Evolutionary conservation across 1,140 invertebrate species (phyloP).

Genomic region (Eumaeus atala): DNA sequence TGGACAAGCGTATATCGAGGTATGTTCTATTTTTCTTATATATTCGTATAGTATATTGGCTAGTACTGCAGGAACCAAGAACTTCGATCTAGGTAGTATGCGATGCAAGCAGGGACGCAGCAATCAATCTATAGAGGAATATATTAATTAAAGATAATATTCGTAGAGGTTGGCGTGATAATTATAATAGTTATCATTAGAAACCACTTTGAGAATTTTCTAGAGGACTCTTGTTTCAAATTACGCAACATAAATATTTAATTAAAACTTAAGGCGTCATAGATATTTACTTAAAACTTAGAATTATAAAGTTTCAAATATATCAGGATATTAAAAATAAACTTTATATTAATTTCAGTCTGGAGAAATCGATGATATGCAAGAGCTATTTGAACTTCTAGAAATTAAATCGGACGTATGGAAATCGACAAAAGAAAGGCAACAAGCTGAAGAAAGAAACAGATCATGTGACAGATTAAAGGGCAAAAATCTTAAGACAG

Average conservation of each 20-base stretch:
- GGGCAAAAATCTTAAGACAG: slow-evolving; percentile 76
- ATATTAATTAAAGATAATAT: no score
- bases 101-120: no score
- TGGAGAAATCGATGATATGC: slow-evolving; percentile 84
- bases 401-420: slow-evolving; percentile 88
- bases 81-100: no score
- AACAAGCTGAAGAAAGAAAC: slow-evolving; percentile 66
- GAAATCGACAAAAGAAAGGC: slow-evolving; percentile 76
- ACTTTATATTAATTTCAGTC: slow-evolving; percentile 77
- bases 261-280: no score
- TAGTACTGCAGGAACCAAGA: no score
- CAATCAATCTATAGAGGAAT: no score
- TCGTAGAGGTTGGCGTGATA: no score
- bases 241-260: no score
- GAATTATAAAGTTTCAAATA: background rate
- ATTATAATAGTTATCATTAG: no score
- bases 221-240: no score
- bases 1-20: slow-evolving; percentile 87
- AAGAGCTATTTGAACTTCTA: slow-evolving; percentile 85
- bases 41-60: no score
- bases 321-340: slow-evolving; percentile 9
- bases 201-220: no score
- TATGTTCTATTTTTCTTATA: slow-evolving; percentile 44
- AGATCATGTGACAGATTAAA: slow-evolving; percentile 73
- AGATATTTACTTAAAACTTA: background rate